These are phyloP conservation scores for Sipha maydis DNA, from an alignment of 2,888 invertebrate species.

Conservation along the genomic window DNA sequence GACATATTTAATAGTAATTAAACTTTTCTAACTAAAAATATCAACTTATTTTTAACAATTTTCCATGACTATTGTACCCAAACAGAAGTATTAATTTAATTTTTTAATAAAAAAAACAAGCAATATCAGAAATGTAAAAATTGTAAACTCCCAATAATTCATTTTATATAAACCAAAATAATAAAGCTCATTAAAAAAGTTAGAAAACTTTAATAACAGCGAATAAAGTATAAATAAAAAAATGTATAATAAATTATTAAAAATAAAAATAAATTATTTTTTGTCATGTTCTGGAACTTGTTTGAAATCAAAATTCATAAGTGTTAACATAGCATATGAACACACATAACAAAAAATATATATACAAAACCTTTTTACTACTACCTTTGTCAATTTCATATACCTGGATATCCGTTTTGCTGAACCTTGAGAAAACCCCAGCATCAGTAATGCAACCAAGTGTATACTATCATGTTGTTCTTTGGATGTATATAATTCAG, in stretches of 20 bases:
- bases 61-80: not conserved
- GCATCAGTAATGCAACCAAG: slow-evolving; percentile 25
- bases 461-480: slow-evolving; percentile 47
- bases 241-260: not conserved
- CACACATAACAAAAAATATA: slow-evolving; percentile 52
- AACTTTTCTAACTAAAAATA: too few species aligned
- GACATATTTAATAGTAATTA: too few species aligned
- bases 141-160: not conserved
- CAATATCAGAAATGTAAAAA: not conserved
- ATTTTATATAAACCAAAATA: not conserved
- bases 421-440: slow-evolving; percentile 35
- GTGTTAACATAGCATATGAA: slow-evolving; percentile 39
- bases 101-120: not conserved
- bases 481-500: slow-evolving; percentile 34
- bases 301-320: slow-evolving; percentile 10
- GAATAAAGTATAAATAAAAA: not conserved
- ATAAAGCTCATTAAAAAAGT: not conserved
- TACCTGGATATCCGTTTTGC: slow-evolving; percentile 34
- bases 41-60: too few species aligned
- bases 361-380: slow-evolving; percentile 44
- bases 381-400: not conserved
- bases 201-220: not conserved
- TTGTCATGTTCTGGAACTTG: not conserved
- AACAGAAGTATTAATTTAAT: not conserved
- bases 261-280: not conserved